Base-by-base conservation (phyloP, 1,140 invertebrate species). In the Zaprionus camerounensis region DNA sequence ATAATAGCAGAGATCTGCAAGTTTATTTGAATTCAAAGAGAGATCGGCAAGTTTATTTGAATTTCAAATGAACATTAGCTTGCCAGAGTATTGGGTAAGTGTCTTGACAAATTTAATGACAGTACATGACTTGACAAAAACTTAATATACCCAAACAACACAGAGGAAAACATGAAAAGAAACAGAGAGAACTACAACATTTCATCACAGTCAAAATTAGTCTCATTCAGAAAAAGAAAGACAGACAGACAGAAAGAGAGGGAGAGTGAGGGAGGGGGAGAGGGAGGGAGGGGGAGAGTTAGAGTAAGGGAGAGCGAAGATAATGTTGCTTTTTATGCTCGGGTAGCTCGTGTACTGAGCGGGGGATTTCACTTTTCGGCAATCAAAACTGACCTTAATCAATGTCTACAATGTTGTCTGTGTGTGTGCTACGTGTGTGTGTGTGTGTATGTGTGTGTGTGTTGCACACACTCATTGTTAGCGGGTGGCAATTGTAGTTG, bases 361-460 rank as follows among this genome's bases (percentile, higher is more conserved):
- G 49, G 63, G 26, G 72, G 71, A 75, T 87, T 87, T 87, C 83
- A 87, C 83, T 87, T 87, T 87, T 81, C 55, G 67, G 57, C 80
- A 83, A 80, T 82, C 78, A 81, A 81, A 87, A 87, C 83, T 87
- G 83, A 87, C 83, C 83, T 87, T 87, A 87, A 87, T 87, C 83
- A 87, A 87, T 80, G 77, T 70, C 69, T 71, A 49, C 64, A 36
- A 57, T 56, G 57, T 86, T 86, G 83, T 15, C 72, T 55, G 31
- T 69, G 83, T 15, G 76, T 55, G 31, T 69, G 56, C 22, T 68
- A 2, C 28, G 31, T 7, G n/a, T 51, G 17, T 70, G 22, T 31
- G 28, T 61, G 15, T 62, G 55, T 31, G 28, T 61, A 12, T 62
- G 55, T 59, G 26, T 44, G 44, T 38, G 71, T 51, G 46, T 51